A percentile compares a stretch with the other conserved stretches of the same genome.
These are phyloP conservation scores for Cerastis leucographa DNA, from an alignment of 2,888 invertebrate genomes.

Conservation along the genomic window DNA sequence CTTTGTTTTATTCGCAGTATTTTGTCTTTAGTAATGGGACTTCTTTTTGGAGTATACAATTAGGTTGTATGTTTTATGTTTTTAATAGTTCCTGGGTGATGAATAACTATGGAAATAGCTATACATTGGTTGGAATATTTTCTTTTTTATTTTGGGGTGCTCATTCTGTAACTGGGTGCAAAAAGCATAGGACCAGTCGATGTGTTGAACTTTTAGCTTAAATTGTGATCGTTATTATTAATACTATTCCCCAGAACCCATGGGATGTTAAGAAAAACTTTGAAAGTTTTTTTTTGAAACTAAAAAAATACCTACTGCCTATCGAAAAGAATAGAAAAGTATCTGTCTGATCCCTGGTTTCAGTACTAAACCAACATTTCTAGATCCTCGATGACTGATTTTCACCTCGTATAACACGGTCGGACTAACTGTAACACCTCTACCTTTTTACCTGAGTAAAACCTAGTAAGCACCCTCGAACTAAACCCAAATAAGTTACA, in stretches of 20 bases:
- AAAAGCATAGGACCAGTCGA: neutral
- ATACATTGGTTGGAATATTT: neutral
- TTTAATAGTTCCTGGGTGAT: neutral
- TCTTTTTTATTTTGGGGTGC: neutral
- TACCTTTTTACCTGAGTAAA: constrained; percentile 10
- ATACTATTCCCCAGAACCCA: rapidly evolving
- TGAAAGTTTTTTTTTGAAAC: no score
- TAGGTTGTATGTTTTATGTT: constrained; percentile 6
- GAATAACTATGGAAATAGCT: neutral
- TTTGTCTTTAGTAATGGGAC: constrained; percentile 32
- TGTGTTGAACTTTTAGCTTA: neutral
- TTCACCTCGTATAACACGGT: neutral
- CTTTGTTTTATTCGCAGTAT: constrained; percentile 47
- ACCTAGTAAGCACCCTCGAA: constrained; percentile 4
- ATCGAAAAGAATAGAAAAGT: neutral
- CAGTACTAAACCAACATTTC: constrained; percentile 2
- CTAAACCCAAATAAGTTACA: constrained; percentile 11
- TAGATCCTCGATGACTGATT: neutral
- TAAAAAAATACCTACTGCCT: no score
- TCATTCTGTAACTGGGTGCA: neutral
- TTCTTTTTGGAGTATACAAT: constrained; percentile 25
- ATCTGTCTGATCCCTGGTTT: neutral
- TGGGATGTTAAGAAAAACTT: no score
- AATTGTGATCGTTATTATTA: neutral
- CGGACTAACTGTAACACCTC: neutral